These are phyloP conservation scores for Philypnodon macrostomus DNA, from an alignment of 2,797 vertebrate genomes.

Conservation along the genomic window DNA sequence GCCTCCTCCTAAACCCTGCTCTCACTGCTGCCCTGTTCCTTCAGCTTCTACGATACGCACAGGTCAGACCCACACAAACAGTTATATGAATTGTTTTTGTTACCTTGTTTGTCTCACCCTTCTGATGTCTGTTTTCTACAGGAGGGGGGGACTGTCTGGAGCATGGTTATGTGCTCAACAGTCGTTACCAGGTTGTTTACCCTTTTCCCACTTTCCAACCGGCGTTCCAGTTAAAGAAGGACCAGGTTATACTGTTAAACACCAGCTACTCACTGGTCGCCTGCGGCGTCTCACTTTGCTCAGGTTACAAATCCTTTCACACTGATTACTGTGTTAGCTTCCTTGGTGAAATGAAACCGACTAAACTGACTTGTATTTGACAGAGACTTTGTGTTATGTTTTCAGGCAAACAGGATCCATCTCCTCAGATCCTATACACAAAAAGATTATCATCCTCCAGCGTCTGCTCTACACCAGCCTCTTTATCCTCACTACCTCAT, in stretches of 20 bases:
- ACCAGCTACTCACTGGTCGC: constrained; percentile 94
- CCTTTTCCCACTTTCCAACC: constrained; percentile 95
- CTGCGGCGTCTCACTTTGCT: constrained; percentile 85
- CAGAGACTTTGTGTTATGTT: not conserved
- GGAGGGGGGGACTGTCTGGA: constrained; percentile 83
- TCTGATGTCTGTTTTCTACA: constrained; percentile 32
- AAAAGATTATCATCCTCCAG: constrained; percentile 59
- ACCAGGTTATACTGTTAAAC: constrained; percentile 92
- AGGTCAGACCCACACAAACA: constrained; percentile 61
- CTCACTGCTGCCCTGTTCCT: constrained; percentile 76
- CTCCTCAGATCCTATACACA: constrained; percentile 76
- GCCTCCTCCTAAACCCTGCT: constrained; percentile 80
- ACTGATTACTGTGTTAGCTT: not conserved
- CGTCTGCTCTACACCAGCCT: constrained; percentile 8
- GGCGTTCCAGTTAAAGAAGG: constrained; percentile 92
- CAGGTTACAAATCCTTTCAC: constrained; percentile 62
- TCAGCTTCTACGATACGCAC: constrained; percentile 74
- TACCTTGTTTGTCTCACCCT: not conserved
- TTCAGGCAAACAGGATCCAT: constrained; percentile 64
- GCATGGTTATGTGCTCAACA: constrained; percentile 89
- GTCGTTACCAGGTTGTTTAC: constrained; percentile 94
- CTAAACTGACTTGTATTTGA: too few relatives aligned
- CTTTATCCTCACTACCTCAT: constrained; percentile 53
- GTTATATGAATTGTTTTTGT: not conserved
- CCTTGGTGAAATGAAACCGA: too few relatives aligned